Evolutionary conservation across 2,888 invertebrate genomes (phyloP).

Genomic region (Saturnia pavonia): DNA sequence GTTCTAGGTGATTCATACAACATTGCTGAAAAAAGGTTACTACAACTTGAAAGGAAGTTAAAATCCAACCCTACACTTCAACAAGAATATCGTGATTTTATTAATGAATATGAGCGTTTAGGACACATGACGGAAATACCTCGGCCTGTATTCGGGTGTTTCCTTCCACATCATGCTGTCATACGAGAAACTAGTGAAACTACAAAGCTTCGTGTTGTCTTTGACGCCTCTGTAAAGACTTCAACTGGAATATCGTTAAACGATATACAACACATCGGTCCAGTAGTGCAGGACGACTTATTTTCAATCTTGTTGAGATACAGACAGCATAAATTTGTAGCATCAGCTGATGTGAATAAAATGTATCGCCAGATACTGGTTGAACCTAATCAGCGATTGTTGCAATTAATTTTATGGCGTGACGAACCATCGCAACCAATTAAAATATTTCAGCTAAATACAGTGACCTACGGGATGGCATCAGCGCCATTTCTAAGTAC

Average conservation of each 20-base stretch:
- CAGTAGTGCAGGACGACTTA: neutral
- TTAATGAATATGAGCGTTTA: neutral
- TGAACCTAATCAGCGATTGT: neutral
- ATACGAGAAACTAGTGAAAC: neutral
- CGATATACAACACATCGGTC: neutral
- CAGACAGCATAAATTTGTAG: neutral
- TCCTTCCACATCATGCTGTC: slow-evolving; percentile 8
- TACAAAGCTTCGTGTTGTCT: slow-evolving; percentile 5
- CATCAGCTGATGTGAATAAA: neutral
- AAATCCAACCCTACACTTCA: neutral
- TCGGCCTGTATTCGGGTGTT: neutral
- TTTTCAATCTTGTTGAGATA: neutral
- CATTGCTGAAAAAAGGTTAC: neutral
- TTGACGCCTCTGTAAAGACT: slow-evolving; percentile 2
- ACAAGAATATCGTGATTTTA: neutral
- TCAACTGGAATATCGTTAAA: neutral
- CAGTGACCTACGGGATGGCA: neutral
- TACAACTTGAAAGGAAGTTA: neutral
- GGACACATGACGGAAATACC: neutral
- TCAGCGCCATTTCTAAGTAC: slow-evolving; percentile 10
- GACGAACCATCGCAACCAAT: neutral
- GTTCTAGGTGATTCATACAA: neutral
- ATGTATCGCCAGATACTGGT: slow-evolving; percentile 7
- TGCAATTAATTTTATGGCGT: slow-evolving; percentile 3
- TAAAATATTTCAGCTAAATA: neutral